These are phyloP conservation scores for Carassius auratus DNA, from an alignment of 2,113 vertebrate species.

Conservation along the genomic window DNA sequence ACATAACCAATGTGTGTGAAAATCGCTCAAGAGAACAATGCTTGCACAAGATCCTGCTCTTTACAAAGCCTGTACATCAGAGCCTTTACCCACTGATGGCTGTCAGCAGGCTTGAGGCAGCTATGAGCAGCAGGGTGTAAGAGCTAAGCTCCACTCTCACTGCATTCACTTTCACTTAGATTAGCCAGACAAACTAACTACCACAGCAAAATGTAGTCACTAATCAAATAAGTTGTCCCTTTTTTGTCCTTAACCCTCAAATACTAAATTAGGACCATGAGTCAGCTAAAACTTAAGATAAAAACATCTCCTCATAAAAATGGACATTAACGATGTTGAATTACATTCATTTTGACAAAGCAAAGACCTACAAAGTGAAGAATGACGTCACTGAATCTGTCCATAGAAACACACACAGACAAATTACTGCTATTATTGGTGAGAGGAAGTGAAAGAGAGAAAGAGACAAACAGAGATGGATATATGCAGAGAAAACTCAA, in stretches of 20 bases:
- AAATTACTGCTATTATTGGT: neutral
- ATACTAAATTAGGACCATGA: conserved; percentile 61
- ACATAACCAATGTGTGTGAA: neutral
- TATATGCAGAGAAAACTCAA: neutral
- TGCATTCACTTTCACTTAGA: conserved; percentile 58
- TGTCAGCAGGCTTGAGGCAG: conserved; percentile 23
- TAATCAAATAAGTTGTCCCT: conserved; percentile 63
- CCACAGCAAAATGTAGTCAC: conserved; percentile 56
- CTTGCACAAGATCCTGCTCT: neutral
- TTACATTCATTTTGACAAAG: conserved; percentile 16
- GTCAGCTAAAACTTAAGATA: conserved; percentile 55
- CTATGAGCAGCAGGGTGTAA: conserved; percentile 46
- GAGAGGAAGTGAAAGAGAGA: neutral
- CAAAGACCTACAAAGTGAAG: neutral
- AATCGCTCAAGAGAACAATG: neutral
- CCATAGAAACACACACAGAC: neutral
- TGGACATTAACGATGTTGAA: conserved; percentile 44
- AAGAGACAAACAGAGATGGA: neutral
- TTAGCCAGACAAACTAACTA: conserved; percentile 59
- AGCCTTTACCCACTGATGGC: neutral
- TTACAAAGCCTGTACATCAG: conserved; percentile 17
- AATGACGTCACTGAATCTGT: conserved; percentile 22
- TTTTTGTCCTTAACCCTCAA: conserved; percentile 51
- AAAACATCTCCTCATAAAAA: conserved; percentile 45
- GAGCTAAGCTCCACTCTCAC: conserved; percentile 48